Evolutionary conservation across 2,888 invertebrate genomes (phyloP), one percentile per base, ranked within the genome.

Genomic region (Dyspetes luteomarginatus): DNA sequence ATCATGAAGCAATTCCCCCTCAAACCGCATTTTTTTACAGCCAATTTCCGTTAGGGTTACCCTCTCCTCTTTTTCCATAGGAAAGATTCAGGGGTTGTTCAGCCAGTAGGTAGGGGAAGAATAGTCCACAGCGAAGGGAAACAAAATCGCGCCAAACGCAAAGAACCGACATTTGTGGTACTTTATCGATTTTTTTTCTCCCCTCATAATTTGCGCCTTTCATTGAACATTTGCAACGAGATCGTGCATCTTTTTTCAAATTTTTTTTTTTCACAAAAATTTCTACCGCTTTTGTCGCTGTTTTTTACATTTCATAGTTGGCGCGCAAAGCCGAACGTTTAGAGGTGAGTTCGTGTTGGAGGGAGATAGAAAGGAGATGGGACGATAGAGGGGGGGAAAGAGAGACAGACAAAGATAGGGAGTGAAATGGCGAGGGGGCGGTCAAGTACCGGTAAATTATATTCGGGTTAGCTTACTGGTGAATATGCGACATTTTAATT

Each of bases 91-190:
- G 64, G 69, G 81, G 77, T 58, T 50, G 68, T 48, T 24, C 30
- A 24, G 30, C 19, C 43, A 48, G 12, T n/a, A 12, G 15, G 50
- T 24, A 22, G 58, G 65, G 30, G 67, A 60, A 41, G 36, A 52
- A 24, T 12, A 17, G 15, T 1, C 19, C 36, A 56, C 30, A 15
- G 17, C 19, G 52, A 19, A 64, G 48, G 83, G 84, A 84, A 78
- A 83, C 85, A 85, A 87, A 86, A 87, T 87, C 84, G 84, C 84
- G 85, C 82, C 84, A 85, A 85, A 73, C 71, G 48, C 17, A 55
- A 52, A 65, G 41, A 56, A 52, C 15, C 17, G 26, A 41, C 45
- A 62, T 62, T 71, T 43, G 48, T 62, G 22, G 69, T 30, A 50
- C 50, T 77, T 69, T 36, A 67, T 77, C 28, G 52, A 80, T 82